A percentile compares a stretch with the other conserved stretches of the same genome.
Evolutionary conservation across 2,888 invertebrate genomes (phyloP).

Genomic region (Dysmachus trigonus): DNA sequence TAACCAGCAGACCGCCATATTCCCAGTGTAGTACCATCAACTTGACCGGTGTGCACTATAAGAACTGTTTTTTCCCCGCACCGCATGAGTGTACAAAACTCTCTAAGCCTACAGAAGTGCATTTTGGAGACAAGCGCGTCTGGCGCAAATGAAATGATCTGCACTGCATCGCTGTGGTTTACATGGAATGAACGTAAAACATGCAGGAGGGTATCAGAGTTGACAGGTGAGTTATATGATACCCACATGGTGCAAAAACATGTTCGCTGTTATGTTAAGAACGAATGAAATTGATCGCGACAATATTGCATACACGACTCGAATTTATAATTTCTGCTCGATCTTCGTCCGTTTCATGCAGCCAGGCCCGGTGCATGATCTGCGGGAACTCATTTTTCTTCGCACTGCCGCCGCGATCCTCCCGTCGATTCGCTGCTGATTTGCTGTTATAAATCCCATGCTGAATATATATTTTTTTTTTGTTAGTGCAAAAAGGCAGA

Average conservation of each 20-base stretch:
- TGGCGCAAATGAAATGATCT: conserved; percentile 37
- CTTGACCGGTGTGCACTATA: conserved; percentile 2
- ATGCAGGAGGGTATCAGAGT: conserved; percentile 49
- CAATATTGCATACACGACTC: conserved; percentile 51
- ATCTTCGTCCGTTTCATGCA: conserved; percentile 33
- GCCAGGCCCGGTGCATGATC: conserved; percentile 42
- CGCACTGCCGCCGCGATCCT: conserved; percentile 1
- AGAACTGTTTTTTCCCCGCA: conserved; percentile 2
- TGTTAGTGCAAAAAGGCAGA: neutral
- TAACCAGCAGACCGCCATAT: conserved; percentile 47
- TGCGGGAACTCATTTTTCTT: conserved; percentile 48
- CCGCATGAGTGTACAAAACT: conserved; percentile 17
- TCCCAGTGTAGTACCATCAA: conserved; percentile 17
- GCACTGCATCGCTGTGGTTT: conserved; percentile 25
- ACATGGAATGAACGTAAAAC: conserved; percentile 42
- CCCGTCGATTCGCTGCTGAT: conserved; percentile 30
- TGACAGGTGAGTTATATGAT: conserved; percentile 52
- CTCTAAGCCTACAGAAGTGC: conserved; percentile 27
- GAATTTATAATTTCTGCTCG: conserved; percentile 50
- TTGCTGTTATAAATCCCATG: conserved; percentile 8
- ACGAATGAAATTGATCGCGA: conserved; percentile 51
- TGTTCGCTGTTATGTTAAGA: conserved; percentile 50
- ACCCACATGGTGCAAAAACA: conserved; percentile 51
- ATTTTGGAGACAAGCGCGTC: conserved; percentile 27
- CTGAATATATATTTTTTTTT: conserved; percentile 11